phyloP scores from a whole-genome alignment of 2,113 vertebrate genomes.

The Camelus dromedarius region DNA sequence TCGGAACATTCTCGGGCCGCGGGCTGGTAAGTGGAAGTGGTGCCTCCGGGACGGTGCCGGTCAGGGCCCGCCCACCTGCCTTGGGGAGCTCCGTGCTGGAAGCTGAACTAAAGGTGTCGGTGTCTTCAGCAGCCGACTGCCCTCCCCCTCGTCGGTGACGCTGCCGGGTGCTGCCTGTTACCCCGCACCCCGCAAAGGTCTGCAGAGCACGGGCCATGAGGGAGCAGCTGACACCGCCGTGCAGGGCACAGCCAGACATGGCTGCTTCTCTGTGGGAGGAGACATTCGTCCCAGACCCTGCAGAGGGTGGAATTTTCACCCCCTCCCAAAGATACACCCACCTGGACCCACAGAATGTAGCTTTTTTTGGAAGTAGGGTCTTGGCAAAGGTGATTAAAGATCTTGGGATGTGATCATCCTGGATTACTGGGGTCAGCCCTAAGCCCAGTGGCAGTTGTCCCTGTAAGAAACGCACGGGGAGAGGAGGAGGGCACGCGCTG shows the following conservation, averaged over 20 bases:
- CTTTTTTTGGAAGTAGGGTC: not conserved
- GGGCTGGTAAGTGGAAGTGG: not conserved
- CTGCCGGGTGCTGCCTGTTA: not conserved
- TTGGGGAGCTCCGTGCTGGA: not conserved
- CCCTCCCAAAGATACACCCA: not conserved
- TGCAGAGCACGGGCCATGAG: not conserved
- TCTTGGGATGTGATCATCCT: not conserved
- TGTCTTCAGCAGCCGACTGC: not conserved
- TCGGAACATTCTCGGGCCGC: accelerated
- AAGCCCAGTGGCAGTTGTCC: not conserved
- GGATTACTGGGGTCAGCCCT: not conserved
- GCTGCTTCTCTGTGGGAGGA: not conserved
- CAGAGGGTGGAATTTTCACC: not conserved
- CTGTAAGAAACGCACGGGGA: not conserved
- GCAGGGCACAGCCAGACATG: accelerated
- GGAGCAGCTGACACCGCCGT: not conserved
- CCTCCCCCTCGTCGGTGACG: accelerated
- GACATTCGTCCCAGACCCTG: not conserved
- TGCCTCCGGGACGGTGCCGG: not conserved
- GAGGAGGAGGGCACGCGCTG: not conserved
- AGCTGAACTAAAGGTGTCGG: not conserved
- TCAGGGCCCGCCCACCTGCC: not conserved
- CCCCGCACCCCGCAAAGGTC: not conserved
- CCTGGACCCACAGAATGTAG: not conserved
- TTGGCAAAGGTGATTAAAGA: not conserved